Evolutionary conservation across 2,888 invertebrate species (phyloP), one percentile per base, ranked within the genome.

Genomic region (Hirtodrosophila cameraria): DNA sequence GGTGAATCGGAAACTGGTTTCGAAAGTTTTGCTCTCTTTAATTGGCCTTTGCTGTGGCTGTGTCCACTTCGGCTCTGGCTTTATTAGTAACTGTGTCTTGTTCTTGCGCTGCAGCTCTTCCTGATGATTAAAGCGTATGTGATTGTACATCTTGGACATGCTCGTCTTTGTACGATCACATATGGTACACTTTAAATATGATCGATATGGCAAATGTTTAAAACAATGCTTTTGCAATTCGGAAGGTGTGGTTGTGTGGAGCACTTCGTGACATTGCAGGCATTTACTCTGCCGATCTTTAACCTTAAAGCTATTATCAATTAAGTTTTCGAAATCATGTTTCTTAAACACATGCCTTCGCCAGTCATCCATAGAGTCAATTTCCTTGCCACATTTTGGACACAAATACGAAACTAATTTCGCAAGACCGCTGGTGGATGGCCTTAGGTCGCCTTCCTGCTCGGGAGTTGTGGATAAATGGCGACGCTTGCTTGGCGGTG

Each of bases 131-230:
- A 80, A 70, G n/a, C 86, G 77, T 41, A 88, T 73, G 50, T 89
- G 88, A 43, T 87, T 82, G 18, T 78, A 58, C 63, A 89, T 89
- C 64, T 89, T 89, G 0, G 82, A 73, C 61, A 87, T 89, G 50
- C 86, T 89, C 0, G 89, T 88, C 60, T 89, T 89, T 1, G 89
- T 85, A 13, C 87, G 88, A 0, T 68, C 57, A 25, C 88, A 89
- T 6, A 89, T 31, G 0, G 66, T 67, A 23, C 88, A 89, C 54
- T 89, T 89, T 0, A 89, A 59, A 41, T 89, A 89, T 1, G 88
- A 83, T 4, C 87, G 88, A 58, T 72, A 89, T 3, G 89, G 88
- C 52, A 89, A 66, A 48, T 89, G 88, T 30, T 80, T 86, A 16
- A 89, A 89, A 42, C 79, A 88, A 72, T 89, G 88, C 31, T 88